Percentiles rank a stretch among this genome's conserved stretches.
Conservation (phyloP, 2,888 invertebrate species). For the Cerceris ruficornis region DNA sequence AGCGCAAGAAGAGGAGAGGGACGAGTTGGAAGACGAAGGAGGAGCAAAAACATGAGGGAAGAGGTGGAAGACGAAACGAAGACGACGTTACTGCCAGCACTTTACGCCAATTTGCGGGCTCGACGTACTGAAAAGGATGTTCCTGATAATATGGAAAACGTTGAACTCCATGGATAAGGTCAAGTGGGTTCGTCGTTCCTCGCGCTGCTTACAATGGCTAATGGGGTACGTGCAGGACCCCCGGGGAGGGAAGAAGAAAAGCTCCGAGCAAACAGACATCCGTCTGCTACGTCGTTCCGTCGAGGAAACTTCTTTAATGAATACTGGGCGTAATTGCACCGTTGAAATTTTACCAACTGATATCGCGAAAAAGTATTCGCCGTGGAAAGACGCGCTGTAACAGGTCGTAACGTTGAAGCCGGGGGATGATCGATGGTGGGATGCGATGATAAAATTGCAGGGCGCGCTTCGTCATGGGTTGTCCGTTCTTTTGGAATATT, state of each 20-base stretch:
- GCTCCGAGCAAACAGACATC: conserved; percentile 9
- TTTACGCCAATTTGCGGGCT: conserved; percentile 70
- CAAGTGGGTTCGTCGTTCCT: conserved; percentile 43
- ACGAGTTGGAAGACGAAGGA: conserved; percentile 12
- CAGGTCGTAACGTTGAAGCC: no score
- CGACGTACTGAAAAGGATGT: conserved; percentile 70
- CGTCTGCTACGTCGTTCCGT: not conserved
- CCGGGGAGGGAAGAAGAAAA: conserved; percentile 29
- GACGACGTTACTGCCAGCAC: conserved; percentile 56
- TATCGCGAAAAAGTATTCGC: no score
- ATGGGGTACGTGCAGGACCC: conserved; percentile 14
- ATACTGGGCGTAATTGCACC: conserved; percentile 25
- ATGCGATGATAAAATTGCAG: no score
- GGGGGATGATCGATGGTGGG: no score
- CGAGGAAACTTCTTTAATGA: conserved; percentile 28
- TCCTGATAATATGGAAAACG: conserved; percentile 64
- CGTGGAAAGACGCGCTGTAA: no score
- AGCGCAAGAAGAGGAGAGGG: conserved; percentile 25
- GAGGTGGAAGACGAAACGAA: conserved; percentile 26
- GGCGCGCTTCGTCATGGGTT: no score
- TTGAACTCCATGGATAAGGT: conserved; percentile 59
- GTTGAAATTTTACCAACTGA: not conserved
- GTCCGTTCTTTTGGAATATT: no score
- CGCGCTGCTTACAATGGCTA: conserved; percentile 38
- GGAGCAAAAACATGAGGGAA: not conserved